Evolutionary conservation across 92 coral and sea anemone species (phyloP).

Genomic region (Epizoanthus stellaris): DNA sequence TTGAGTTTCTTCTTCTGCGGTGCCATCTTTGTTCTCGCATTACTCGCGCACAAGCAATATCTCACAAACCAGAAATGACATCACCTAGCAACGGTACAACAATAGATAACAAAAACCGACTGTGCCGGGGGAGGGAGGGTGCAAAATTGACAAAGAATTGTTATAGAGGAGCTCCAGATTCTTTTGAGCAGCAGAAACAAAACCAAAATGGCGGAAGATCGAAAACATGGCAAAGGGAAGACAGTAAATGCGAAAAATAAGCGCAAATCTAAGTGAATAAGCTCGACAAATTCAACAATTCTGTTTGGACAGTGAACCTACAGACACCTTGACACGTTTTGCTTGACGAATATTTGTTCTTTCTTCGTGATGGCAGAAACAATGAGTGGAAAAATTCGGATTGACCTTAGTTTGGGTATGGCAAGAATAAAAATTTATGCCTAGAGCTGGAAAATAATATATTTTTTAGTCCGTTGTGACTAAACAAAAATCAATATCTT

Average conservation of each 20-base stretch:
- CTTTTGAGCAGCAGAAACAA: slow-evolving; percentile 32
- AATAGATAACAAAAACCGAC: slow-evolving; percentile 12
- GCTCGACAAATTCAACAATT: slow-evolving; percentile 3
- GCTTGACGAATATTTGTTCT: slow-evolving; percentile 6
- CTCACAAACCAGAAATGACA: slow-evolving; percentile 17
- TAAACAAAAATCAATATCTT: slow-evolving; percentile 9
- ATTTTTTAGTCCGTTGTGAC: slow-evolving; percentile 9
- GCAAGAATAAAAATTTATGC: neutral
- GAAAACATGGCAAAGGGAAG: too few species aligned
- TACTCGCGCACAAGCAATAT: too few species aligned
- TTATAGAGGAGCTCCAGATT: neutral
- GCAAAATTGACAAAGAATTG: neutral
- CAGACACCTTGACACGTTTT: slow-evolving; percentile 12
- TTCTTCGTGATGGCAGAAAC: slow-evolving; percentile 5
- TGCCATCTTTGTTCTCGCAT: slow-evolving; percentile 24
- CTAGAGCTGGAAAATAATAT: neutral
- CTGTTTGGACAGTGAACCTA: neutral
- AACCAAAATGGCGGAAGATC: slow-evolving; percentile 19
- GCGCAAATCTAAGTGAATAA: neutral
- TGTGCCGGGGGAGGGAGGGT: slow-evolving; percentile 22
- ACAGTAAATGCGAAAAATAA: neutral
- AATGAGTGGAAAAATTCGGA: neutral
- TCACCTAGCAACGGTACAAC: slow-evolving; percentile 13
- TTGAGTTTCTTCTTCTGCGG: slow-evolving; percentile 34
- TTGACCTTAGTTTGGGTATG: neutral